Conservation (phyloP, 2,113 vertebrate species). For the Ploceus nigricollis region DNA sequence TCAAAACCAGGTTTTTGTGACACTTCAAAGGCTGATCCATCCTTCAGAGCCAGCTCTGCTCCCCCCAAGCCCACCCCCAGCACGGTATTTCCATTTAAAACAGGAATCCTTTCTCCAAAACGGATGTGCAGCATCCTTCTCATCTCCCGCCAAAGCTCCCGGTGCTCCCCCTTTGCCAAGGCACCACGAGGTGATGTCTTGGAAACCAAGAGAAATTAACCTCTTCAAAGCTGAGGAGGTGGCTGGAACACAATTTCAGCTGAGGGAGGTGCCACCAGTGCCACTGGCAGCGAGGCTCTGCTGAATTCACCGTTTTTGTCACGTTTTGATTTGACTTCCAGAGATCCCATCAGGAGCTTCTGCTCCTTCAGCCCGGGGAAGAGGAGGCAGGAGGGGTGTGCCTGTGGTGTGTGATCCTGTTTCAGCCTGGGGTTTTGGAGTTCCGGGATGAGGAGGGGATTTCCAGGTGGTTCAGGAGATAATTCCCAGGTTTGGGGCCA, state of each 20-base stretch:
- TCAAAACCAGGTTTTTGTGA: neutral
- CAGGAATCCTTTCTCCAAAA: neutral
- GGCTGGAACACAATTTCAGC: neutral
- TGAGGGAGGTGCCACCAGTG: neutral
- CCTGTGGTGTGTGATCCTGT: rapidly evolving
- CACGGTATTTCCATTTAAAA: neutral
- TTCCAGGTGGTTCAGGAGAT: neutral
- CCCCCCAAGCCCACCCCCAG: neutral
- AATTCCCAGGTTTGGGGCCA: neutral
- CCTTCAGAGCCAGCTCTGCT: neutral
- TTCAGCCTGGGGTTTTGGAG: neutral
- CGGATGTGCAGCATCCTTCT: neutral
- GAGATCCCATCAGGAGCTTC: neutral
- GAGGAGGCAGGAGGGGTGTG: neutral
- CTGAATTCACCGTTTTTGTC: neutral
- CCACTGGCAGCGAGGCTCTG: neutral
- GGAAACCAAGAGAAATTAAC: neutral
- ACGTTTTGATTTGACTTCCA: neutral
- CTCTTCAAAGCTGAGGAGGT: neutral
- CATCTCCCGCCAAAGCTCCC: neutral
- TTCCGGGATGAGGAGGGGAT: neutral
- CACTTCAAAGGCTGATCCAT: neutral
- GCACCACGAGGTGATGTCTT: neutral
- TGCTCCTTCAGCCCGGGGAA: neutral
- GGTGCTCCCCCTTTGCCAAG: neutral